Conservation (phyloP, 1,140 invertebrate species). For the Harpegnathos saltator region DNA sequence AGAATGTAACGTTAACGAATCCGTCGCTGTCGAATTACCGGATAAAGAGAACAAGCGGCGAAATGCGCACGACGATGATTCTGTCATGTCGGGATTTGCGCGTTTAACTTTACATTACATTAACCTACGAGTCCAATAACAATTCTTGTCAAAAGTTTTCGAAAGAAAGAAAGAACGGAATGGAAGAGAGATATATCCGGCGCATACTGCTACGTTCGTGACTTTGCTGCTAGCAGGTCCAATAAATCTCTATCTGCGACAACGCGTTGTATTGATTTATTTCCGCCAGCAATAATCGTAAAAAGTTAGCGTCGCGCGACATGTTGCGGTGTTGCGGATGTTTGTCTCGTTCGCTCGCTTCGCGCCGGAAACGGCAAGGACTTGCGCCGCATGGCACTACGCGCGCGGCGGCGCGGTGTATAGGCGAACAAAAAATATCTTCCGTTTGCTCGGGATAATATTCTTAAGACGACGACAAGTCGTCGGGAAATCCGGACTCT, state of each 20-base stretch:
- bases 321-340: conserved; percentile 35
- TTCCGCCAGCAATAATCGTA: conserved; percentile 54
- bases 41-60: background rate
- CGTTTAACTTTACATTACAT: background rate
- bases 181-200: background rate
- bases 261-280: conserved; percentile 60
- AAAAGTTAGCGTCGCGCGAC: conserved; percentile 45
- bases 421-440: conserved; percentile 39
- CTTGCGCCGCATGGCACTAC: background rate
- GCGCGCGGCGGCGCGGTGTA: background rate
- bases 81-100: background rate
- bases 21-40: background rate
- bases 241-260: conserved; percentile 52
- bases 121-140: no score
- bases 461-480: conserved; percentile 1
- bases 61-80: background rate
- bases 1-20: background rate
- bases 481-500: background rate
- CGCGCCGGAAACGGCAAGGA: conserved; percentile 19
- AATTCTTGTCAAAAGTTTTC: no score
- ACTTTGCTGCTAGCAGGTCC: conserved; percentile 41
- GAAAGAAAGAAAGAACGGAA: background rate
- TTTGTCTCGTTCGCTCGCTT: conserved; percentile 25
- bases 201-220: conserved; percentile 36
- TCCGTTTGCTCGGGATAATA: background rate